Percentiles rank a stretch among this genome's conserved stretches.
Evolutionary conservation across 2,888 invertebrate species (phyloP).

Genomic region (Cephus nigrinus): DNA sequence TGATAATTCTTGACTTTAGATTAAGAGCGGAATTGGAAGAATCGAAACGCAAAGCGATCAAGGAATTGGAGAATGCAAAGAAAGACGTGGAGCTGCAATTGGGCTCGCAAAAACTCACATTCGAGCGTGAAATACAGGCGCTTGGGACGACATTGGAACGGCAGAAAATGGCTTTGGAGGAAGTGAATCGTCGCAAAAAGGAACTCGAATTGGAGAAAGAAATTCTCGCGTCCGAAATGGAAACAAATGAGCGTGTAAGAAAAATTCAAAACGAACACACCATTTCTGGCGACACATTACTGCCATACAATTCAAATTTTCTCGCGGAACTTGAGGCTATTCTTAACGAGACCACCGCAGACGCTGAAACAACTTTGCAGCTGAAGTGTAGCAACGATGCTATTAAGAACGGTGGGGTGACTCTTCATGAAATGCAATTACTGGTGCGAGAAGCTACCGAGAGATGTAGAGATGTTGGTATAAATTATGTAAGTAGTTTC

Average conservation of each 20-base stretch:
- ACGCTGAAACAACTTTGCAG: constrained; percentile 50
- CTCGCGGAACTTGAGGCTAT: constrained; percentile 68
- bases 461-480: constrained; percentile 57
- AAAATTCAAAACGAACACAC: constrained; percentile 62
- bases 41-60: constrained; percentile 60
- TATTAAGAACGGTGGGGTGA: constrained; percentile 54
- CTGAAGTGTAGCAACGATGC: constrained; percentile 50
- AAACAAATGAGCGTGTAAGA: constrained; percentile 66
- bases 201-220: constrained; percentile 60
- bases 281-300: not conserved
- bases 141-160: constrained; percentile 57
- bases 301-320: constrained; percentile 68
- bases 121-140: constrained; percentile 57
- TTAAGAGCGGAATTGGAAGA: constrained; percentile 60
- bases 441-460: constrained; percentile 63
- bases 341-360: constrained; percentile 60
- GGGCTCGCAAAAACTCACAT: constrained; percentile 55
- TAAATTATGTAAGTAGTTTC: constrained; percentile 57
- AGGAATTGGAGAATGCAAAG: constrained; percentile 60
- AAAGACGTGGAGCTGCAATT: constrained; percentile 56
- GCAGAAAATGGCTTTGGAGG: constrained; percentile 58
- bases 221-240: constrained; percentile 61
- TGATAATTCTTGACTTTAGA: constrained; percentile 32
- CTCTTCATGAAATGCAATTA: constrained; percentile 62
- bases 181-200: constrained; percentile 53